Evolutionary conservation across 2,113 vertebrate species (phyloP), one percentile per base, ranked within the genome.

Genomic region (Embiotoca jacksoni): DNA sequence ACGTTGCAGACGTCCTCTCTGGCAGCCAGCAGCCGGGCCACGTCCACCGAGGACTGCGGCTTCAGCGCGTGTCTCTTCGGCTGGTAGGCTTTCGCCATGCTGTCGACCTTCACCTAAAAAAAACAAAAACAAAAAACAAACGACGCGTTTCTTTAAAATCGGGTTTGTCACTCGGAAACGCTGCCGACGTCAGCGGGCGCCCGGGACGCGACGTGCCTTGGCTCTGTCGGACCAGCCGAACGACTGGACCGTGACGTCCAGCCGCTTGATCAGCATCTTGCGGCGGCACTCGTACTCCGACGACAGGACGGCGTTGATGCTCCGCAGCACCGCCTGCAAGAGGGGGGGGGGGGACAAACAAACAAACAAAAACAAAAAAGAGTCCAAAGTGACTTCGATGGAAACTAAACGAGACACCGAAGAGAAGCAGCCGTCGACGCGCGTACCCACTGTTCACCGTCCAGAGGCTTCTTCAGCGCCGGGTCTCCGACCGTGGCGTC

Each of bases 181-280:
- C 23, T 23, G 23, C 23, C 23, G 23, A 23, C 23, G 23, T 23
- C 23, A 23, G 23, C 23, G 23, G 23, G 23, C 23, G 23, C 23
- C 23, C 23, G 23, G 23, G 23, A 23, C 23, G 23, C 44, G 44
- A 23, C 49, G 5, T 52, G 94, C 98, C 96, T 99, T 98, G 10
- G 98, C 98, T 94, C 96, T 93, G 46, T 99, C 98, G 2, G 97
- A 99, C 98, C 98, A 99, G 1, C 98, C 96, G 49, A 99, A 99
- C 2, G 98, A 99, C 91, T 99, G 98, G 35, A 99, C 94, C 0
- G 98, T 99, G 66, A 99, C 98, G 56, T 99, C 98, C 13, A 99
- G 94, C 0, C 98, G 95, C 61, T 99, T 99, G 91, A 99, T 95
- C 84, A 99, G 85, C 98, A 99, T 97, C 67, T 96, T 94, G 9